Percentiles rank a stretch among this genome's conserved stretches.
phyloP scores from a whole-genome alignment of 2,888 invertebrate species.

The Asteroscopus sphinx region DNA sequence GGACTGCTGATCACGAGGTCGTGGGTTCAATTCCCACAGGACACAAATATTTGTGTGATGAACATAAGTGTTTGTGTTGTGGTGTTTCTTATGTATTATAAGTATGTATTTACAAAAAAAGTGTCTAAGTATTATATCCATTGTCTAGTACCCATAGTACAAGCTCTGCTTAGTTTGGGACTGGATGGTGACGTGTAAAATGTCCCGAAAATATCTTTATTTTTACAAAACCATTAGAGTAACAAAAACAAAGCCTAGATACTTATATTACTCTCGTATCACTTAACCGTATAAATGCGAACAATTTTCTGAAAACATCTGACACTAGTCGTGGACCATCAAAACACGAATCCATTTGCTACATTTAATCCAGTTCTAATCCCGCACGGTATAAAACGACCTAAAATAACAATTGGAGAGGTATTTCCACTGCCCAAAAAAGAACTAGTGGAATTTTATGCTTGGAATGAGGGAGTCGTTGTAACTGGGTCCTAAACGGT shows the following conservation, averaged over 20 bases:
- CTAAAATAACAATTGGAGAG: constrained; percentile 51
- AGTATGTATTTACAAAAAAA: too few relatives aligned
- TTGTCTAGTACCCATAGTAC: too few relatives aligned
- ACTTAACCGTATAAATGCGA: constrained; percentile 38
- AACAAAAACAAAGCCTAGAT: constrained; percentile 16
- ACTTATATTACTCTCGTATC: constrained; percentile 6
- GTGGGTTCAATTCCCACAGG: too few relatives aligned
- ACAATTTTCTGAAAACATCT: constrained; percentile 30
- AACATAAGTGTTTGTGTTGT: too few relatives aligned
- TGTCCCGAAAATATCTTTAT: too few relatives aligned
- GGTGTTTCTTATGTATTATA: too few relatives aligned
- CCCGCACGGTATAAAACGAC: constrained; percentile 35
- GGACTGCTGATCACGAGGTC: too few relatives aligned
- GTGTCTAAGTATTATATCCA: too few relatives aligned
- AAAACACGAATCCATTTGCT: constrained; percentile 51
- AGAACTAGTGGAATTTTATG: constrained; percentile 54
- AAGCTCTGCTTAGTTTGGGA: too few relatives aligned
- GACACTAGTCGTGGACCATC: constrained; percentile 37
- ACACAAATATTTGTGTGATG: too few relatives aligned
- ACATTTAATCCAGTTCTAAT: constrained; percentile 53
- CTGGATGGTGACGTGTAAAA: too few relatives aligned
- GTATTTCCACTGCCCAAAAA: constrained; percentile 36
- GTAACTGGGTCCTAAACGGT: constrained; percentile 66
- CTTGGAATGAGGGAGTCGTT: constrained; percentile 46
- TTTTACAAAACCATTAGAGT: constrained; percentile 14